Percentiles rank a stretch among this genome's conserved stretches.
These are phyloP conservation scores for Neocrepidodera transversa DNA, from an alignment of 2,888 invertebrate species.

Conservation along the genomic window DNA sequence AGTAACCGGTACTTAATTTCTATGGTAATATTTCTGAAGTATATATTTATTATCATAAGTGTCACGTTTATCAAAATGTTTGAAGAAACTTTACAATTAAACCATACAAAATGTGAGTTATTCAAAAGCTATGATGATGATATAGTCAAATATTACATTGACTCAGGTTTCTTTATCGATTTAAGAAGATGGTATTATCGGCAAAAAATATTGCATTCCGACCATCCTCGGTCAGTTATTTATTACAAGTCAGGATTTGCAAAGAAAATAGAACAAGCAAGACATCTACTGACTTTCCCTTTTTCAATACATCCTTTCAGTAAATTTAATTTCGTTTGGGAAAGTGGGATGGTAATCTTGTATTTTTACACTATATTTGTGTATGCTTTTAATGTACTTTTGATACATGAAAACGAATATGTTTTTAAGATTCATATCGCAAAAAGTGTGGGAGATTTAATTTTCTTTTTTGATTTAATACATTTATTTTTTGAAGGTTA, in stretches of 20 bases:
- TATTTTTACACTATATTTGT: constrained; percentile 7
- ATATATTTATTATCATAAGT: too few relatives aligned
- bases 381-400: neutral
- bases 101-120: neutral
- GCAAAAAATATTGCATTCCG: neutral
- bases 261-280: constrained; percentile 5
- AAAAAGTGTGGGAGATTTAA: neutral
- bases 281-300: neutral
- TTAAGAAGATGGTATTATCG: constrained; percentile 1
- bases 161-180: neutral
- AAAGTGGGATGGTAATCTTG: neutral
- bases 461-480: constrained; percentile 6
- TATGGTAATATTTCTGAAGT: too few relatives aligned
- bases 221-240: neutral
- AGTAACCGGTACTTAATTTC: too few relatives aligned
- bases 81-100: too few relatives aligned
- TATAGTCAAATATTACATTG: neutral
- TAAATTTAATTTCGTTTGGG: constrained; percentile 8
- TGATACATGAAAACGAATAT: neutral
- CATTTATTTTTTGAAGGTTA: constrained; percentile 13
- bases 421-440: neutral
- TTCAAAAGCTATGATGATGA: neutral
- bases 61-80: too few relatives aligned
- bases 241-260: neutral
- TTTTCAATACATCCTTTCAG: constrained; percentile 10